Conservation (phyloP, 2,797 vertebrate genomes). For the Atherinosoma microstoma region DNA sequence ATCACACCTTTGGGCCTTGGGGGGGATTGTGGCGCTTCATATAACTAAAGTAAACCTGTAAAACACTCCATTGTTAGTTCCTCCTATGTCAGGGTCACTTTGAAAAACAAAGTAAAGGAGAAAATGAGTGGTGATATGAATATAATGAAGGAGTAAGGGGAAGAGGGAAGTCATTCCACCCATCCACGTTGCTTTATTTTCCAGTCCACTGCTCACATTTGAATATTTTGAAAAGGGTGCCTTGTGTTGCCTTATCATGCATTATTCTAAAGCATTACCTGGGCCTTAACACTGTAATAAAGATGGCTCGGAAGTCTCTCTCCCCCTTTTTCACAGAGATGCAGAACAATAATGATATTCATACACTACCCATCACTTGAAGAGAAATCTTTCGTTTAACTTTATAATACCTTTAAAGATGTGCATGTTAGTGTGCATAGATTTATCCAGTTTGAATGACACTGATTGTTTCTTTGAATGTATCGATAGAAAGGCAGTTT, state of each 20-base stretch:
- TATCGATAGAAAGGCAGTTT: constrained; percentile 36
- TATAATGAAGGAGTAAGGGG: constrained; percentile 70
- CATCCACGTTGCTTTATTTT: constrained; percentile 84
- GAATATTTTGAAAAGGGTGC: constrained; percentile 85
- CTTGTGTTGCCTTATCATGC: constrained; percentile 86
- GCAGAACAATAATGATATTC: constrained; percentile 79
- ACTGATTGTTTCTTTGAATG: constrained; percentile 26
- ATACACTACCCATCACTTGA: constrained; percentile 55
- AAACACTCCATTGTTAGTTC: constrained; percentile 37
- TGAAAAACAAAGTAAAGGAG: constrained; percentile 68
- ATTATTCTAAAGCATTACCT: constrained; percentile 85
- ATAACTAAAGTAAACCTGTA: constrained; percentile 15
- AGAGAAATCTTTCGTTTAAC: constrained; percentile 63
- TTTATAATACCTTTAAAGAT: constrained; percentile 71
- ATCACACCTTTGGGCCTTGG: not conserved
- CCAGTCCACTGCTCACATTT: constrained; percentile 83
- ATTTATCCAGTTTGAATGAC: constrained; percentile 58
- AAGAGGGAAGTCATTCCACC: constrained; percentile 78
- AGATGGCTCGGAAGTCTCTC: constrained; percentile 75
- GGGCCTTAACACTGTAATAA: constrained; percentile 79
- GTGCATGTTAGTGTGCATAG: constrained; percentile 49
- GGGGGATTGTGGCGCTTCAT: not conserved
- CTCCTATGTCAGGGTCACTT: constrained; percentile 64
- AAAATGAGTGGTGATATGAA: constrained; percentile 69
- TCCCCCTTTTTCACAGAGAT: constrained; percentile 67